These are phyloP conservation scores for Pemphigus obesinymphae DNA, from an alignment of 1,140 invertebrate genomes.

Conservation along the genomic window DNA sequence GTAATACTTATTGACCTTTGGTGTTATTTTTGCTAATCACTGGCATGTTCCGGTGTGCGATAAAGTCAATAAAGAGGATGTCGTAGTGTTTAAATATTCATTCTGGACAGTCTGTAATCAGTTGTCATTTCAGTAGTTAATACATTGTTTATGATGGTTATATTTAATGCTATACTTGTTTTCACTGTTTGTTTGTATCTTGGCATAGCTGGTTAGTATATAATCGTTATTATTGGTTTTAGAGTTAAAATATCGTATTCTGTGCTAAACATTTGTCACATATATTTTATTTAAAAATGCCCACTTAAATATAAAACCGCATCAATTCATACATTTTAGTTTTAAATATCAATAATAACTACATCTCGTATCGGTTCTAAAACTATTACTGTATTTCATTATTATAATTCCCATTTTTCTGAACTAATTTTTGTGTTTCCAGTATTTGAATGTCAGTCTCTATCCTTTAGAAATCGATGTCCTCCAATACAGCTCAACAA, in stretches of 20 bases:
- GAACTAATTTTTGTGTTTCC: background rate
- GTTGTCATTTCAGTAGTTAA: background rate
- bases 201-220: background rate
- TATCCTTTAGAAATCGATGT: conserved; percentile 40
- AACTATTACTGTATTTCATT: background rate
- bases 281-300: background rate
- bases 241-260: background rate
- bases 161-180: background rate
- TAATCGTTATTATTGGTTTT: background rate
- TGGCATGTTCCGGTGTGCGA: background rate
- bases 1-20: background rate
- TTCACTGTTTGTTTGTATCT: background rate
- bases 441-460: background rate
- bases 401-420: background rate
- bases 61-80: background rate
- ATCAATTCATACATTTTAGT: background rate
- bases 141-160: background rate
- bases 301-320: background rate
- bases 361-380: background rate
- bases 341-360: background rate
- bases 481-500: conserved; percentile 47
- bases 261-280: background rate
- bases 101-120: background rate
- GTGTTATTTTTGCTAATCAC: conserved; percentile 1
- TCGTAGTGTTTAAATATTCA: background rate